Conservation (phyloP, 2,888 invertebrate species). For the Urechis unicinctus region DNA sequence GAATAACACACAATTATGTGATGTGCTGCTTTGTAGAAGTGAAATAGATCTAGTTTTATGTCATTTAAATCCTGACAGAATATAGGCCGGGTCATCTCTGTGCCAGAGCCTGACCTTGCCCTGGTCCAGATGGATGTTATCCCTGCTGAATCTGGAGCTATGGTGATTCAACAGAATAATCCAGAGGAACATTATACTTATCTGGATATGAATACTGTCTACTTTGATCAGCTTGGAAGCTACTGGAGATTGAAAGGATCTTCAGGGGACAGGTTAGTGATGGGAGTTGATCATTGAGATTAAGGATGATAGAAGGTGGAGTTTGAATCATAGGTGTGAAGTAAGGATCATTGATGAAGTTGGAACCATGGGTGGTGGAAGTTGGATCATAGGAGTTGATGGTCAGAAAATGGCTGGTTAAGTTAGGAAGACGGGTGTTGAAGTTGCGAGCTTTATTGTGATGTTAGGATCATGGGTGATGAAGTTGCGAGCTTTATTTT, state of each 20-base stretch:
- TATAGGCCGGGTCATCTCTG: conserved; percentile 36
- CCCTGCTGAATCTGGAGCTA: conserved; percentile 41
- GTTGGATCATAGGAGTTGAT: too few species aligned
- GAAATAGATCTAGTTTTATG: neutral
- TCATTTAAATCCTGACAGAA: conserved; percentile 35
- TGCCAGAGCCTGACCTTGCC: conserved; percentile 41
- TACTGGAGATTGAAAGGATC: conserved; percentile 43
- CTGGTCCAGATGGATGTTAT: conserved; percentile 41
- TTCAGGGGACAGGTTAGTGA: conserved; percentile 38
- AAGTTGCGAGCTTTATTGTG: too few species aligned
- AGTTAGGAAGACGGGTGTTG: too few species aligned
- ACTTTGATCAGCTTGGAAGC: conserved; percentile 28
- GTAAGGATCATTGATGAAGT: too few species aligned
- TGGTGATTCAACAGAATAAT: conserved; percentile 30
- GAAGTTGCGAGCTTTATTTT: too few species aligned
- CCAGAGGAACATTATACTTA: conserved; percentile 41
- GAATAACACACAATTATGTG: neutral
- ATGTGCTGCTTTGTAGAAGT: neutral
- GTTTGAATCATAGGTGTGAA: too few species aligned
- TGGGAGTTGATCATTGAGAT: too few species aligned
- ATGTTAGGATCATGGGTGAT: too few species aligned
- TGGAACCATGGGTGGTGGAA: too few species aligned
- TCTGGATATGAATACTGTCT: conserved; percentile 36
- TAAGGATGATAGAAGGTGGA: too few species aligned
- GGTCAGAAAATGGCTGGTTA: too few species aligned